A percentile compares a stretch with the other conserved stretches of the same genome.
These are phyloP conservation scores for Fukomys damarensis DNA, from an alignment of 2,113 vertebrate species.

Conservation along the genomic window DNA sequence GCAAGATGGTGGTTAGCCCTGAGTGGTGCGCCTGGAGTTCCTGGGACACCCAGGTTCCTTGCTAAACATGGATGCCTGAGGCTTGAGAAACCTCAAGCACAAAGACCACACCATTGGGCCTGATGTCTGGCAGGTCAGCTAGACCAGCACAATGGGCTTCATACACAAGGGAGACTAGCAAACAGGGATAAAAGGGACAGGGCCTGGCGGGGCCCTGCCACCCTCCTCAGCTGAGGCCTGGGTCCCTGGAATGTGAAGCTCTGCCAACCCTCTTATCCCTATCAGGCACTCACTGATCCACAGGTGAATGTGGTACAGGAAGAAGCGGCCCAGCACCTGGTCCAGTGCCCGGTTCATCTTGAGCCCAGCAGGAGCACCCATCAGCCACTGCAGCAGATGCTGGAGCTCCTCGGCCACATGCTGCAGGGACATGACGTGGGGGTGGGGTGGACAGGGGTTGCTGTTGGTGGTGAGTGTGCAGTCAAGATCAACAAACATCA, in stretches of 20 bases:
- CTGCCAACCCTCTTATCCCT: neutral
- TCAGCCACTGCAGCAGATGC: constrained; percentile 96
- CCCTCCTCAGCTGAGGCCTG: neutral
- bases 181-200: no score
- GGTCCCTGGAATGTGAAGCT: neutral
- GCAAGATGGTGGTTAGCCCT: neutral
- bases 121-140: neutral
- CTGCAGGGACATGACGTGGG: constrained; percentile 81
- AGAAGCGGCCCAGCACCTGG: constrained; percentile 97
- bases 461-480: neutral
- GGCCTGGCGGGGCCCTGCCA: no score
- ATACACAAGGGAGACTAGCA: neutral
- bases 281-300: constrained; percentile 95
- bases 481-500: neutral
- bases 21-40: neutral
- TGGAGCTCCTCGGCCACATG: constrained; percentile 93
- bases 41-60: neutral
- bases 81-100: neutral
- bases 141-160: neutral
- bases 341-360: constrained; percentile 99
- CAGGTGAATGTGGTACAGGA: constrained; percentile 98
- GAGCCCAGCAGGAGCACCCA: constrained; percentile 97
- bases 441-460: no score
- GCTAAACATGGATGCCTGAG: neutral
- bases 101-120: neutral